These are phyloP conservation scores for Limanda limanda DNA, from an alignment of 2,113 vertebrate genomes.

Conservation along the genomic window DNA sequence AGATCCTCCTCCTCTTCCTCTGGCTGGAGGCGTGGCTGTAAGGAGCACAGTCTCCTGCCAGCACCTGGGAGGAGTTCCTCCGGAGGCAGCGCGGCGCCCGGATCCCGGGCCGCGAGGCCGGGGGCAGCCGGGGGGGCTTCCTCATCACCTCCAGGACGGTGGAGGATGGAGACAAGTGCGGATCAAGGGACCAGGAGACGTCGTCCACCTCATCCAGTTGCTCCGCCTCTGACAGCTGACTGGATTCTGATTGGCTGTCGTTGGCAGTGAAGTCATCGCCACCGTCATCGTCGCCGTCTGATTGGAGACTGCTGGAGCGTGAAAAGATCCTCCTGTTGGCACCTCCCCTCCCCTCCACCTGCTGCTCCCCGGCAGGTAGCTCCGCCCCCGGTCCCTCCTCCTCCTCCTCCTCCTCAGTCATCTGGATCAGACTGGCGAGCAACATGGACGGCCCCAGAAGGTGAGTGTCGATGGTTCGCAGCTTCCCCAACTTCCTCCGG, in stretches of 20 bases:
- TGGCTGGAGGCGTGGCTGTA: conserved; percentile 78
- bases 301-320: conserved; percentile 64
- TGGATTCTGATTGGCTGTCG: conserved; percentile 66
- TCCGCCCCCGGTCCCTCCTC: background rate
- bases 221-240: conserved; percentile 46
- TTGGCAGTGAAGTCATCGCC: conserved; percentile 27
- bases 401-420: conserved; percentile 75
- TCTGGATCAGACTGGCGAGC: conserved; percentile 84
- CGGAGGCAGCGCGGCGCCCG: conserved; percentile 83
- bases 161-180: background rate
- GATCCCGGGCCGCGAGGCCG: conserved; percentile 60
- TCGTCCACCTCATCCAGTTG: conserved; percentile 45
- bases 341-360: conserved; percentile 68
- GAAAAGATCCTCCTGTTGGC: conserved; percentile 36
- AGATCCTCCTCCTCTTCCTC: conserved; percentile 71
- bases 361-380: conserved; percentile 33
- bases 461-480: conserved; percentile 76
- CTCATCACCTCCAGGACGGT: conserved; percentile 12
- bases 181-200: conserved; percentile 29
- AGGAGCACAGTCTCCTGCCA: conserved; percentile 61
- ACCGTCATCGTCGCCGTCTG: conserved; percentile 46
- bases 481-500: conserved; percentile 53
- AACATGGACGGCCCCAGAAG: conserved; percentile 84
- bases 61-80: conserved; percentile 81
- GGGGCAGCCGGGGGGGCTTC: background rate